Evolutionary conservation across 2,888 invertebrate genomes (phyloP), one percentile per base, ranked within the genome.

Genomic region (Oligia latruncula): DNA sequence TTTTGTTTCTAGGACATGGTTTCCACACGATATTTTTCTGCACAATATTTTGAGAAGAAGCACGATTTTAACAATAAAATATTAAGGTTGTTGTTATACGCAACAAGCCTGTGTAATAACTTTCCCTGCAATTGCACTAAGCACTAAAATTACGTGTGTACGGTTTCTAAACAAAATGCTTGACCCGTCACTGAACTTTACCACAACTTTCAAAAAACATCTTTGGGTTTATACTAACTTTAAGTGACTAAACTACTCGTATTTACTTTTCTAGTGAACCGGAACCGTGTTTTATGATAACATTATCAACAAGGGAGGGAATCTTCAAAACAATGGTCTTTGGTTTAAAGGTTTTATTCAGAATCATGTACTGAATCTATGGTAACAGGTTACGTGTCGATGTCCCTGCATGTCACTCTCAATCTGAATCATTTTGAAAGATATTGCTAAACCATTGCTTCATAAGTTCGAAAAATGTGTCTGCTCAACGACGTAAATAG

Each of bases 241-340:
- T 23, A 23, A 29, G 11, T 65, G 35, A 35, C 35, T 20, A 49
- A 60, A 60, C 58, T 46, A 29, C 29, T 29, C 29, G 29, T 29
- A 64, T 65, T 40, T 65, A n/a, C 46, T 75, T 49, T 71, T 35
- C 60, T n/a, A 49, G 60, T 71, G 46, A 46, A 35, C 35, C 20
- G 60, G n/a, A 72, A 72, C 20, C 17, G 46, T 40, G 23, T 65
- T 40, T 13, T 49, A 40, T 62, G 20, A 72, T 62, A 1, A 29
- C 29, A 29, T 43, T n/a, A 76, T 20, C 65, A 20, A 20, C 49
- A 5, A 62, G 1, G 62, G 9, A 62, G 1, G 62, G 17, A 75
- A 71, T 71, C 17, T 8, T 58, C 17, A 6, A n/a, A 75, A n/a
- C 23, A n/a, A 49, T 49, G 13, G 49, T 49, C 17, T 49, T 72